These are phyloP conservation scores for Labia minor DNA, from an alignment of 2,888 invertebrate species.

Conservation along the genomic window DNA sequence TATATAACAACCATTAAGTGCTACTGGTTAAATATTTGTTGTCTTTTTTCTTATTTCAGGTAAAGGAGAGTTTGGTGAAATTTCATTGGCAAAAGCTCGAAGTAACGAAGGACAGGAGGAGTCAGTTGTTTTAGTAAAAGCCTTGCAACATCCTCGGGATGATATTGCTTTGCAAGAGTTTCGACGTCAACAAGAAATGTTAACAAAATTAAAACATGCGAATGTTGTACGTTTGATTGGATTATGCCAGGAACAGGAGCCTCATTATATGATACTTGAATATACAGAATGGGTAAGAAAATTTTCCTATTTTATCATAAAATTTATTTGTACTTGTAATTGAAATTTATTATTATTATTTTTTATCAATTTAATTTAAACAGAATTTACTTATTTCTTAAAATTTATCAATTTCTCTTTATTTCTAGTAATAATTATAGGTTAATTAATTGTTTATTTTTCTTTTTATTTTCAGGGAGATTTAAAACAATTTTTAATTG, in stretches of 20 bases:
- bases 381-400: too few species aligned
- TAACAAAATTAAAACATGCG: constrained; percentile 70
- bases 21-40: not conserved
- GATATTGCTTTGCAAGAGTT: constrained; percentile 71
- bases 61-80: constrained; percentile 86
- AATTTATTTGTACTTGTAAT: too few species aligned
- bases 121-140: constrained; percentile 58
- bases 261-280: constrained; percentile 79
- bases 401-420: too few species aligned
- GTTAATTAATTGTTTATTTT: too few species aligned
- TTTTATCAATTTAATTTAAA: too few species aligned
- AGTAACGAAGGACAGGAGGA: constrained; percentile 34
- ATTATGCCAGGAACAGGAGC: constrained; percentile 70
- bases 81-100: constrained; percentile 60
- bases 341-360: too few species aligned
- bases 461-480: constrained; percentile 72
- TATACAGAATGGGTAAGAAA: constrained; percentile 80
- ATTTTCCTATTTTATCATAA: not conserved
- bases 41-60: constrained; percentile 40
- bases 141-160: constrained; percentile 63
- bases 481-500: constrained; percentile 75
- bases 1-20: too few species aligned
- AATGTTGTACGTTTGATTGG: constrained; percentile 70
- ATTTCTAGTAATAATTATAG: too few species aligned
- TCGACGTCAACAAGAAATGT: constrained; percentile 77